Base-by-base conservation (phyloP, 2,888 invertebrate species). In the Cheilosia variabilis region DNA sequence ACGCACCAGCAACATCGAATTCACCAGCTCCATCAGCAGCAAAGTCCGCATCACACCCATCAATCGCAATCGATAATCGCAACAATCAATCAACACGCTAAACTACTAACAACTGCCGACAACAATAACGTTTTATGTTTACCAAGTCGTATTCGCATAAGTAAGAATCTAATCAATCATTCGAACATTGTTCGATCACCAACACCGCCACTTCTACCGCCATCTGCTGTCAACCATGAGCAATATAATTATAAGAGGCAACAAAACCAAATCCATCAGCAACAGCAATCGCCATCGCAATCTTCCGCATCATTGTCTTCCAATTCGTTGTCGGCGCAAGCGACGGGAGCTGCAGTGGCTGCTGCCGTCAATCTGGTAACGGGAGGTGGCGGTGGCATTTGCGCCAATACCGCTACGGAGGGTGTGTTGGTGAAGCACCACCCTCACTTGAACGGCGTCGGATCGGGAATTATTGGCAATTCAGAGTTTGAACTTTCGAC, bases 401-500 rank as follows among this genome's bases (percentile, higher is more conserved):
- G 45, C 2, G 17, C 7, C 17, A 47, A 47, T 17, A 34, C 62
- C 45, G 76, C 60, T 62, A 87, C 63, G 93, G 22, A 76, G 13
- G 86, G 86, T 15, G 86, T 86, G 19, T 43, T 86, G 55, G 86
- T 86, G 24, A 87, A 88, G 52, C 79, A 80, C 50, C 81, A 88
- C 80, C 87, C 87, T 17, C 88, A 88, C 19, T 71, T 80, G 6
- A 89, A 89, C 45, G 89, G 89, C 2, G 57, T 68, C 4, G 78
- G 72, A 27, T 86, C 87, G 34, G 86, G 89, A 3, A 89, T 90
- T 73, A 57, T 89, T 82, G 90, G 91, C 78, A 93, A 86, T 89
- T 94, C 95, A 19, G 96, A 96, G 89, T 95, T 95, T 83, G 95
- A 95, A 89, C 90, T 95, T 77, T 94, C 95, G 6, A 96, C 95